Base-by-base conservation (phyloP, 2,797 vertebrate genomes). In the Sebastiscus albofasciatus region DNA sequence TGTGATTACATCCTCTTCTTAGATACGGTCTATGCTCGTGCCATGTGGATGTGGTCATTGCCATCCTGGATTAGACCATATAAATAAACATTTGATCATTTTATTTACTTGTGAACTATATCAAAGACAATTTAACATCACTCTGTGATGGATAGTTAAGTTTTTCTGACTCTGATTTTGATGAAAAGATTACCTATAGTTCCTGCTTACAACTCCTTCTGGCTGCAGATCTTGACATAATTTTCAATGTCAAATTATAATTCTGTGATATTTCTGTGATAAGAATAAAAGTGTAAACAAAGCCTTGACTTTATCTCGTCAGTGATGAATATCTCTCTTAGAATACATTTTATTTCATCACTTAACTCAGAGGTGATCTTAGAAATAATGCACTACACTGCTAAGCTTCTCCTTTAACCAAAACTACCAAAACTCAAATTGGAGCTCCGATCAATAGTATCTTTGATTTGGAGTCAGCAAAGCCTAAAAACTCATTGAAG, bases 381-480 rank as follows among this genome's bases (percentile, higher is more conserved):
- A 29, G 11, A 65, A 58, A 54, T 56, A 34, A 55, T 31, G n/a
- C 22, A n/a, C 39, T 65, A 11, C 2, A 14, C 27, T 64, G 49
- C 66, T 55, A 62, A 77, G 16, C 29, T 54, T 72, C 33, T 68
- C 22, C 33, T 55, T 67, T 22, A 46, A 58, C 69, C 27, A 34
- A 72, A 72, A 68, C 58, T 31, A 34, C 16, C 18, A 36, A 77
- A 77, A 33, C 36, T 77, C 24, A 24, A 67, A 70, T 26, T 14
- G 33, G 4, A 7, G 33, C 46, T 33, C 31, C 18, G 33, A 84
- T 78, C 81, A 81, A 75, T 81, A 39, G 78, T 75, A 80, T 92
- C 82, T 91, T 92, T 84, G 81, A 87, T 90, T 89, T 85, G 67
- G 72, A 87, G 90, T 93, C 91, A 87, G 77, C 77, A 88, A 79